Evolutionary conservation across 2,113 vertebrate genomes (phyloP).

Genomic region (Heterotilapia buettikoferi): DNA sequence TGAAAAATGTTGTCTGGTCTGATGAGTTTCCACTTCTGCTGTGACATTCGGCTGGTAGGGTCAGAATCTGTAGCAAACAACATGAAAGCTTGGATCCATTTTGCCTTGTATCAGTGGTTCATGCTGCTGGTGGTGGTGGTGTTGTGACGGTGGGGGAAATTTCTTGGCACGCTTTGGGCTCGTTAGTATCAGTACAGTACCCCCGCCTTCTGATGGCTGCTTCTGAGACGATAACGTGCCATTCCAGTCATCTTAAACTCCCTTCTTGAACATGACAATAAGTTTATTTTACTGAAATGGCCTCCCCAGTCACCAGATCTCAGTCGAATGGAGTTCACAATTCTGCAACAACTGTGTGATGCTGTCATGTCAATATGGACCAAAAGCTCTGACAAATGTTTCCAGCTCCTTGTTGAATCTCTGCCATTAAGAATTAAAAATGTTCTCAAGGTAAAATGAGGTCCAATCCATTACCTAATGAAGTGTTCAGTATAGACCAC

Average conservation of each 20-base stretch:
- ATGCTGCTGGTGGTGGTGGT: background rate
- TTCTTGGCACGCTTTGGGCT: background rate
- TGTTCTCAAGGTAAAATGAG: background rate
- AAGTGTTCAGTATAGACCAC: background rate
- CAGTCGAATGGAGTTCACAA: background rate
- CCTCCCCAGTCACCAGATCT: background rate
- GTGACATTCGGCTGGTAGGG: background rate
- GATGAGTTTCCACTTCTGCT: background rate
- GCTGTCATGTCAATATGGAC: background rate
- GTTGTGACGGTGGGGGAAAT: background rate
- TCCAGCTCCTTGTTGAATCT: background rate
- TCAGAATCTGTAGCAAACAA: background rate
- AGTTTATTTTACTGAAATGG: background rate
- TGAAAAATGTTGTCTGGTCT: background rate
- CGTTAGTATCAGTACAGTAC: background rate
- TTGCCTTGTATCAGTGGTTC: background rate
- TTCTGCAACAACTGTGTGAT: background rate
- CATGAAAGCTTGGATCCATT: background rate
- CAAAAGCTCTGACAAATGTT: background rate
- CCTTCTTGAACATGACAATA: background rate
- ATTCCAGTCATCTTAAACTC: background rate
- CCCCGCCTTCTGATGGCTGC: background rate
- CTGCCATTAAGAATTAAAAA: background rate
- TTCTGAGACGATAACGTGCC: background rate
- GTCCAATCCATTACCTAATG: background rate